phyloP scores from a whole-genome alignment of 2,888 invertebrate genomes.

The Argyresthia albistria region DNA sequence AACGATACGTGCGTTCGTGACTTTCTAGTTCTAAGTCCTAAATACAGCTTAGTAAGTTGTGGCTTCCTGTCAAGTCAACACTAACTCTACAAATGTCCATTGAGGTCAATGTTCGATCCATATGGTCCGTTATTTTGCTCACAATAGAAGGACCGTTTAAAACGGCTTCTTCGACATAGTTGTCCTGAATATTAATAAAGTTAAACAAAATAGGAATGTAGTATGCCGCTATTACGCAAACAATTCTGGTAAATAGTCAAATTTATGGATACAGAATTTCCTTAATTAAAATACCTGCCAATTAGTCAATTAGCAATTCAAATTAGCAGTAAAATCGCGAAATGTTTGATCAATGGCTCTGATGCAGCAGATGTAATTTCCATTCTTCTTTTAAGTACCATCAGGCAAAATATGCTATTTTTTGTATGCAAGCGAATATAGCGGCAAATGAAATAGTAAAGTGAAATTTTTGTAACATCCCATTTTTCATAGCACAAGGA shows the following conservation, averaged over 20 bases:
- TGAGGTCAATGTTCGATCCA: conserved; percentile 29
- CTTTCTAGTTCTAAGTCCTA: no score
- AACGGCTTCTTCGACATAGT: conserved; percentile 38
- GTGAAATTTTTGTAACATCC: no score
- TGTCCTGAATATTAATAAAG: conserved; percentile 50
- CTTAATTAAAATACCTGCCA: conserved; percentile 22
- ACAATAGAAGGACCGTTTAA: conserved; percentile 29
- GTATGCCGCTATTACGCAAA: conserved; percentile 9
- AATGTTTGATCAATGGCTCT: neutral
- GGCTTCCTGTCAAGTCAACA: conserved; percentile 9
- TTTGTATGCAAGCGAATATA: no score
- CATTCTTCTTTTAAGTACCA: no score
- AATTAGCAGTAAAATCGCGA: neutral
- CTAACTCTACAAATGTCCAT: conserved; percentile 17
- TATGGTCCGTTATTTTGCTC: conserved; percentile 26
- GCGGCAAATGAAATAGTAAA: no score
- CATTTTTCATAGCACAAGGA: no score
- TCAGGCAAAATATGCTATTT: no score
- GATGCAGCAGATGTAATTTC: neutral
- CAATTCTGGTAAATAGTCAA: neutral
- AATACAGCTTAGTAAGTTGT: no score
- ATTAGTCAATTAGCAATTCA: conserved; percentile 27
- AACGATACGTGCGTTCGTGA: no score
- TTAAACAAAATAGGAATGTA: conserved; percentile 5
- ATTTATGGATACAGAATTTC: conserved; percentile 16